These are phyloP conservation scores for Anguilla anguilla DNA, from an alignment of 2,797 vertebrate species.

Conservation along the genomic window DNA sequence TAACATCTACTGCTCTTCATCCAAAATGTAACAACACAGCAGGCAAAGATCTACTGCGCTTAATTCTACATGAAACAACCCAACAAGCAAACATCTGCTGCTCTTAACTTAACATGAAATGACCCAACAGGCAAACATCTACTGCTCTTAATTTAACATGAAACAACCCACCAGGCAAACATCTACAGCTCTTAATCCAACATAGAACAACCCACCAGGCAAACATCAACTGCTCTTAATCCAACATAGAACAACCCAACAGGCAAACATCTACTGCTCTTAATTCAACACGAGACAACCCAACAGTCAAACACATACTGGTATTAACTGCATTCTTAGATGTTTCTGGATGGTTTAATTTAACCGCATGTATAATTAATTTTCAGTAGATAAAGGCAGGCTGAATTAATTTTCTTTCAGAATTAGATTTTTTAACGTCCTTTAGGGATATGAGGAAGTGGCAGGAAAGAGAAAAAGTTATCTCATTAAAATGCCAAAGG, in stretches of 20 bases:
- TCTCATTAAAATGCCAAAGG: constrained; percentile 27
- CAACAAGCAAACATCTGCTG: too few relatives aligned
- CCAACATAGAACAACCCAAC: background rate
- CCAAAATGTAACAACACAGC: too few relatives aligned
- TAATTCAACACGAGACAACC: background rate
- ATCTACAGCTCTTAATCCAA: background rate
- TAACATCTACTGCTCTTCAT: too few relatives aligned
- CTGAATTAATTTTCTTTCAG: constrained; percentile 23
- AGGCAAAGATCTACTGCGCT: too few relatives aligned
- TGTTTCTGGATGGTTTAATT: constrained; percentile 31
- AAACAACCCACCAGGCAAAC: too few relatives aligned
- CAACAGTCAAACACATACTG: background rate
- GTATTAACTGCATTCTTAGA: constrained; percentile 3
- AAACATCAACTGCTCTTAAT: too few relatives aligned
- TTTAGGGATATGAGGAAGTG: background rate
- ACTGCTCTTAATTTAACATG: too few relatives aligned
- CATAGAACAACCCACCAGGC: background rate
- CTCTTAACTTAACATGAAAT: too few relatives aligned
- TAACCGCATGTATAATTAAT: constrained; percentile 33
- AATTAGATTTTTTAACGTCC: constrained; percentile 30
- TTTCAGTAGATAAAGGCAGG: constrained; percentile 25
- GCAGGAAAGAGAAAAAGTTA: background rate
- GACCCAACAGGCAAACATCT: too few relatives aligned
- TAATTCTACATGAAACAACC: too few relatives aligned
- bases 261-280: too few relatives aligned